Percentiles rank a stretch among this genome's conserved stretches.
Evolutionary conservation across 2,797 vertebrate genomes (phyloP).

Genomic region (Coendou prehensilis): DNA sequence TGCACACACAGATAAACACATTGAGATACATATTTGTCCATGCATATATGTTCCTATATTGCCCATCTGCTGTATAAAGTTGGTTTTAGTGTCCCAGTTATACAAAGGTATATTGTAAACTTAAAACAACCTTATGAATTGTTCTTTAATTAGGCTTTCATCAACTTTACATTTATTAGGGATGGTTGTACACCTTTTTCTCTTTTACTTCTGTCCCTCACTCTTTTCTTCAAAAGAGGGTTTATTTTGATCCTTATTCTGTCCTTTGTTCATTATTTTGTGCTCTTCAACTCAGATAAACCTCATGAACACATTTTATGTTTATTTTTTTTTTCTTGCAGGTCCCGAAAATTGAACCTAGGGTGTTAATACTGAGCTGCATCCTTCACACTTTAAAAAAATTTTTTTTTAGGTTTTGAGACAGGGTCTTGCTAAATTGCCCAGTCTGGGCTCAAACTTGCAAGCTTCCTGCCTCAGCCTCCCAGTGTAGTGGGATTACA

Average conservation of each 20-base stretch:
- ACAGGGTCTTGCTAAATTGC: neutral
- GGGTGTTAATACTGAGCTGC: neutral
- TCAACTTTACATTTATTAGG: neutral
- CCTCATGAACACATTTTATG: neutral
- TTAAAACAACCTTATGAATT: neutral
- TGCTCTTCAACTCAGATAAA: neutral
- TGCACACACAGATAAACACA: neutral
- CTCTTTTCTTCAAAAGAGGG: neutral
- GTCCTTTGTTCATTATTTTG: neutral
- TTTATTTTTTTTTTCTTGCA: neutral
- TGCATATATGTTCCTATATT: conserved; percentile 6
- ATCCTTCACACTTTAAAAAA: neutral
- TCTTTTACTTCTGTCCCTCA: neutral
- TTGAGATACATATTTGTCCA: neutral
- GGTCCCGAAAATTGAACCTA: neutral
- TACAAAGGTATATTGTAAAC: neutral
- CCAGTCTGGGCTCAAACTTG: neutral
- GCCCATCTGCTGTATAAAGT: neutral
- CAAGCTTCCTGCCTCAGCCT: neutral
- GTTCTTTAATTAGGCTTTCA: neutral
- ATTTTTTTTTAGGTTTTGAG: neutral
- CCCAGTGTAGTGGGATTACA: neutral
- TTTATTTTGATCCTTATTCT: neutral
- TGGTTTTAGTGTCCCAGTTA: neutral
- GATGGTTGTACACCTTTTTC: neutral